phyloP scores from a whole-genome alignment of 2,113 vertebrate species.

The Cyanoderma ruficeps region DNA sequence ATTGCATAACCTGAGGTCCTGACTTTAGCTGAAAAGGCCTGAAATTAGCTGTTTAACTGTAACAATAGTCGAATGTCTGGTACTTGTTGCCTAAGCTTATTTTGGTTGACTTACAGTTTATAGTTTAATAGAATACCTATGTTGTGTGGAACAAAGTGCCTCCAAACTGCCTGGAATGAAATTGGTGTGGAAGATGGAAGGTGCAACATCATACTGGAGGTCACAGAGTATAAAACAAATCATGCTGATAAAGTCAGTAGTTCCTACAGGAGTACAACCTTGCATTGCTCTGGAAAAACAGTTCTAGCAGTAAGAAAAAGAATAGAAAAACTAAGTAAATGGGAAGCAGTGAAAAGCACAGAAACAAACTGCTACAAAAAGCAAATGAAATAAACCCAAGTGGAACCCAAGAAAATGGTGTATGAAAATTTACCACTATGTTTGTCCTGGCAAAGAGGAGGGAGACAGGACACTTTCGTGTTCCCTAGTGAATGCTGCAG shows the following conservation, averaged over 20 bases:
- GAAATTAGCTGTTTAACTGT: not conserved
- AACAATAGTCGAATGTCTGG: not conserved
- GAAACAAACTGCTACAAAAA: not conserved
- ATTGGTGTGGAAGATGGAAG: not conserved
- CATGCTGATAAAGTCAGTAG: not conserved
- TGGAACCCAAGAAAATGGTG: not conserved
- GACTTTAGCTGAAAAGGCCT: not conserved
- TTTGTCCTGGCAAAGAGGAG: not conserved
- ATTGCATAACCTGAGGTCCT: not conserved
- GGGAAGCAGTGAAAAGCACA: not conserved
- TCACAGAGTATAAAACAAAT: not conserved
- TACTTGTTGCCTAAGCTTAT: not conserved
- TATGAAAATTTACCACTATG: fast-evolving
- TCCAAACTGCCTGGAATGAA: not conserved
- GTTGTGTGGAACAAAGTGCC: not conserved
- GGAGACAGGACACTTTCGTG: not conserved
- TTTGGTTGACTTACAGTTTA: not conserved
- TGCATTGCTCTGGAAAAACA: not conserved
- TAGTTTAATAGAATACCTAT: not conserved
- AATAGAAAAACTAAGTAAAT: not conserved
- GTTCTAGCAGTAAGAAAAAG: not conserved
- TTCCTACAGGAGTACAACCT: not conserved
- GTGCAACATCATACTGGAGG: not conserved
- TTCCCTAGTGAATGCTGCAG: not conserved
- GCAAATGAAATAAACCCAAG: not conserved